Percentiles rank a stretch among this genome's conserved stretches.
Conservation (phyloP, 2,797 vertebrate species). For the Crocodylus rhombifer region DNA sequence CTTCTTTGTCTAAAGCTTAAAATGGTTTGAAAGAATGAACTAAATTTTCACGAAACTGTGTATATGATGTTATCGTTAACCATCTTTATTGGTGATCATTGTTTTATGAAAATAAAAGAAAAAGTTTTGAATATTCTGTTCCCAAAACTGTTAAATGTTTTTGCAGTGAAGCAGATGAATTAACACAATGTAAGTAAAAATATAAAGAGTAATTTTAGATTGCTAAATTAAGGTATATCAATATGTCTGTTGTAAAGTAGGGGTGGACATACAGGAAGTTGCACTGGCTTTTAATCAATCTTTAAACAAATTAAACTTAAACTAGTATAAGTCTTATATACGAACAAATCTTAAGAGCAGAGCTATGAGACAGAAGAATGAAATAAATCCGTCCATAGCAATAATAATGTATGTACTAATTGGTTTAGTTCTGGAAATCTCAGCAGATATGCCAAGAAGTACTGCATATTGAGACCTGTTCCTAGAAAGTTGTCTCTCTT, state of each 20-base stretch:
- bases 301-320: accelerated
- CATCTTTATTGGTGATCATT: not conserved
- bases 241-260: not conserved
- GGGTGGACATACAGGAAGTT: not conserved
- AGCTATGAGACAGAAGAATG: not conserved
- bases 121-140: not conserved
- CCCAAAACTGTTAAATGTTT: not conserved
- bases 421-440: not conserved
- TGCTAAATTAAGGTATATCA: not conserved
- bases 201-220: not conserved
- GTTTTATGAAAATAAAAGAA: not conserved
- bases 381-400: not conserved
- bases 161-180: not conserved
- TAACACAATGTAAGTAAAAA: not conserved
- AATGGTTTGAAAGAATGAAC: not conserved
- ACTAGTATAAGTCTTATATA: not conserved
- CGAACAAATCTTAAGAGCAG: not conserved
- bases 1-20: not conserved
- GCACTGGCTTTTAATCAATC: not conserved
- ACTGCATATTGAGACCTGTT: not conserved
- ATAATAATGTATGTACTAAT: not conserved
- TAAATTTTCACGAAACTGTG: not conserved
- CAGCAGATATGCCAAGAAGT: not conserved
- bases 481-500: accelerated
- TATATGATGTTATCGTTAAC: not conserved